Percentiles rank a stretch among this genome's conserved stretches.
These are phyloP conservation scores for Mycteria americana DNA, from an alignment of 2,797 vertebrate species.

Conservation along the genomic window DNA sequence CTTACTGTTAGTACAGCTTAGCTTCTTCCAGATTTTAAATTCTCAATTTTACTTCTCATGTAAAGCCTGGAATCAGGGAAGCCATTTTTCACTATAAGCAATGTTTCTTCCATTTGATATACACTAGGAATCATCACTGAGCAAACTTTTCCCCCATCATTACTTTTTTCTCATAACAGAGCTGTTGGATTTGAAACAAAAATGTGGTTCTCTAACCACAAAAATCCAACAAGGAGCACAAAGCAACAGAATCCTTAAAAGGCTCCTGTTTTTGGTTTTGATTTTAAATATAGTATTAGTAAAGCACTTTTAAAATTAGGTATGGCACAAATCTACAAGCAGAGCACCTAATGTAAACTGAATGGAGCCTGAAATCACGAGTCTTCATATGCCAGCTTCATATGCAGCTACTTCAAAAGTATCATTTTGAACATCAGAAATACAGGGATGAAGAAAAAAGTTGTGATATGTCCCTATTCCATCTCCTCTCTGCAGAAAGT, in stretches of 20 bases:
- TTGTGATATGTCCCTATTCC: background rate
- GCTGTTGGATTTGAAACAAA: constrained; percentile 49
- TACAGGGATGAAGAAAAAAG: background rate
- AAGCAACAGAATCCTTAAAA: constrained; percentile 48
- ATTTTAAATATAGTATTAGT: constrained; percentile 33
- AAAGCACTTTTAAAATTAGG: constrained; percentile 8
- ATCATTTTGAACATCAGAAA: background rate
- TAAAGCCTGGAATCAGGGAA: constrained; percentile 12
- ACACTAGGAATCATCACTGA: background rate
- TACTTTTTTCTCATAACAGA: constrained; percentile 36
- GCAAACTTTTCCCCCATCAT: background rate
- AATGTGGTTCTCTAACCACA: constrained; percentile 50
- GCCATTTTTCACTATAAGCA: constrained; percentile 46
- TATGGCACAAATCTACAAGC: background rate
- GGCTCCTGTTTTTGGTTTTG: background rate
- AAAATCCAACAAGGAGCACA: constrained; percentile 37
- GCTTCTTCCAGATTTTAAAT: constrained; percentile 42
- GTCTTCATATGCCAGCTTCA: background rate
- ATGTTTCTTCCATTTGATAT: constrained; percentile 42
- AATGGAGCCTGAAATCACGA: background rate
- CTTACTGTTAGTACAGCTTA: background rate
- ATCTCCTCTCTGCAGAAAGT: background rate
- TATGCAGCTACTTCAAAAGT: background rate
- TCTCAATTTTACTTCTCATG: background rate
- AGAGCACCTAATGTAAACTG: background rate